Evolutionary conservation across 2,888 invertebrate genomes (phyloP).

Genomic region (Odontocerum albicorne): DNA sequence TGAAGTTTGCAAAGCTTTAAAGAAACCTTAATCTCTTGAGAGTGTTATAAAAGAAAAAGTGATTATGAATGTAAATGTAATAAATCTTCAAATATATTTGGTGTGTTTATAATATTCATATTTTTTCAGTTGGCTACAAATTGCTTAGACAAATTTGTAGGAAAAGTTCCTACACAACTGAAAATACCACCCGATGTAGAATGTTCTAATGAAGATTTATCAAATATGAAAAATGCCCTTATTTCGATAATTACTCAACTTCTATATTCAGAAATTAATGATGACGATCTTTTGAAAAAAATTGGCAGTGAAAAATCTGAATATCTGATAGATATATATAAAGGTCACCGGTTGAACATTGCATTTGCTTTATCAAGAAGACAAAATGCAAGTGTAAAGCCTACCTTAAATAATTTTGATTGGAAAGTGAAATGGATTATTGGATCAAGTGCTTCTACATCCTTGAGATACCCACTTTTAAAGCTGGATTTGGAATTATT

Average conservation of each 20-base stretch:
- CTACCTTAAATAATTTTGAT: conserved; percentile 40
- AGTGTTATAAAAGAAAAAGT: too few species aligned
- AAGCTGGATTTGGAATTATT: conserved; percentile 44
- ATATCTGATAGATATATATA: conserved; percentile 12
- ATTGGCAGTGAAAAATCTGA: conserved; percentile 23
- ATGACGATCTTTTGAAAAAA: conserved; percentile 14
- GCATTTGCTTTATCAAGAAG: conserved; percentile 28
- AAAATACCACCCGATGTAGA: neutral
- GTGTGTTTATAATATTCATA: too few species aligned
- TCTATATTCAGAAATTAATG: conserved; percentile 4
- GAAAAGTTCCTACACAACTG: conserved; percentile 18
- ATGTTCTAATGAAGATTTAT: conserved; percentile 9
- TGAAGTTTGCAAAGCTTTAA: too few species aligned
- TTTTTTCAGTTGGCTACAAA: conserved; percentile 25
- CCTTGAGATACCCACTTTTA: conserved; percentile 44
- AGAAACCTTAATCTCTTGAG: too few species aligned
- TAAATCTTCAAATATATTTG: too few species aligned
- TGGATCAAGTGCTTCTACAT: conserved; percentile 48
- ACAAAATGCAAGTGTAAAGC: conserved; percentile 27
- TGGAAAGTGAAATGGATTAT: conserved; percentile 46
- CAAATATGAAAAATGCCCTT: conserved; percentile 16
- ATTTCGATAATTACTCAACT: conserved; percentile 20
- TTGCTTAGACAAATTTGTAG: conserved; percentile 29
- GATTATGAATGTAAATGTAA: too few species aligned
- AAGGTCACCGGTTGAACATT: conserved; percentile 25